Percentiles rank a stretch among this genome's conserved stretches.
phyloP scores from a whole-genome alignment of 2,797 vertebrate species.

The Sarcoramphus papa region DNA sequence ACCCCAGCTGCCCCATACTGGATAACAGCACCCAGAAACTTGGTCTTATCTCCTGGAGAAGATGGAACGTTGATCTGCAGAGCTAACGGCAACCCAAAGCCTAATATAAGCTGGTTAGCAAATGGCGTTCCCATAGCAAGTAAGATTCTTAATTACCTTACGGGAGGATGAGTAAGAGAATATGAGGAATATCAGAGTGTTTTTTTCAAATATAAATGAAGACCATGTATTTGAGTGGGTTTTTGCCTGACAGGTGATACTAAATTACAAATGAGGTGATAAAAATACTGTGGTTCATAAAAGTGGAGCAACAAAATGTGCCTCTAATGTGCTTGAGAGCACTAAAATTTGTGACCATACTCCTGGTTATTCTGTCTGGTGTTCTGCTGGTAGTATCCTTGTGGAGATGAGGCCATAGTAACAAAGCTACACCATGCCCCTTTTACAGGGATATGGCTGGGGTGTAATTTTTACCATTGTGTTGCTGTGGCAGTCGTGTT shows the following conservation, averaged over 20 bases:
- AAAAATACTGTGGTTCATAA: not conserved
- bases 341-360: not conserved
- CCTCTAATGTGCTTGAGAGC: not conserved
- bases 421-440: not conserved
- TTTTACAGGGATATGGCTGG: not conserved
- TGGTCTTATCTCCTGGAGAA: constrained; percentile 91
- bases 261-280: not conserved
- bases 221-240: not conserved
- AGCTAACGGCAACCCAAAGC: constrained; percentile 91
- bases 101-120: constrained; percentile 86
- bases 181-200: not conserved
- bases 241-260: not conserved
- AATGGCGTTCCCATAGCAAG: constrained; percentile 92
- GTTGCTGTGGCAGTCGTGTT: not conserved
- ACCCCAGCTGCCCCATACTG: constrained; percentile 92
- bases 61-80: constrained; percentile 86
- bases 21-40: constrained; percentile 88
- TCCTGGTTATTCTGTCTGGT: not conserved
- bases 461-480: not conserved
- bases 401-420: not conserved
- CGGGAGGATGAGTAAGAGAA: not conserved
- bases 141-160: constrained; percentile 69
- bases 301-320: not conserved
- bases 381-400: not conserved
- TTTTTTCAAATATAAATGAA: not conserved